Percentiles rank a stretch among this genome's conserved stretches.
Conservation (phyloP, 2,113 vertebrate species). For the western clawed frog (Xenopus tropicalis) region DNA sequence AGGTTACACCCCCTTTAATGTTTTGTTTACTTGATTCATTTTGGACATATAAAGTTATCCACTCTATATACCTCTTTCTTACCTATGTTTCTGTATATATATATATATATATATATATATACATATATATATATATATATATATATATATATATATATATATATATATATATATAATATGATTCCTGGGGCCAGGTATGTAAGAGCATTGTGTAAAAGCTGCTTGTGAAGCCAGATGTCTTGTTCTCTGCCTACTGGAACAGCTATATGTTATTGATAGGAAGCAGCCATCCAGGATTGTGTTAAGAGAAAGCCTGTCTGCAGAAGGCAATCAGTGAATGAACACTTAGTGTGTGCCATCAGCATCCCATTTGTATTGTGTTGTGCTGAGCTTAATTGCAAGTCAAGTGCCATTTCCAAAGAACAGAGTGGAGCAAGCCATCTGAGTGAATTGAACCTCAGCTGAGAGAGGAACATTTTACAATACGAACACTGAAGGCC, state of each 20-base stretch:
- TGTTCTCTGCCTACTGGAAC: not conserved
- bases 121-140: too few relatives aligned
- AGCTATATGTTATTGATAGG: conserved; percentile 32
- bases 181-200: too few relatives aligned
- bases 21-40: too few relatives aligned
- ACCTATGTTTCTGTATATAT: too few relatives aligned
- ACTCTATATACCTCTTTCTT: too few relatives aligned
- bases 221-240: too few relatives aligned
- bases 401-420: conserved; percentile 46
- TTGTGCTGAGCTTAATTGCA: conserved; percentile 45
- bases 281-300: conserved; percentile 32
- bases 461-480: conserved; percentile 41
- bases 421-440: conserved; percentile 42
- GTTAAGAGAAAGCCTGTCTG: conserved; percentile 34
- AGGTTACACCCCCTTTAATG: too few relatives aligned
- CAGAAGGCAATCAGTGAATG: conserved; percentile 45
- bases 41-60: too few relatives aligned
- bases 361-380: conserved; percentile 45
- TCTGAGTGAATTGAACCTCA: conserved; percentile 46
- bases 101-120: too few relatives aligned
- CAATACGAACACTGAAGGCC: conserved; percentile 42
- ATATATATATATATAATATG: too few relatives aligned
- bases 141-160: too few relatives aligned
- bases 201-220: too few relatives aligned
- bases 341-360: conserved; percentile 44